Conservation (phyloP, 2,888 invertebrate species). For the Lapara coniferarum region DNA sequence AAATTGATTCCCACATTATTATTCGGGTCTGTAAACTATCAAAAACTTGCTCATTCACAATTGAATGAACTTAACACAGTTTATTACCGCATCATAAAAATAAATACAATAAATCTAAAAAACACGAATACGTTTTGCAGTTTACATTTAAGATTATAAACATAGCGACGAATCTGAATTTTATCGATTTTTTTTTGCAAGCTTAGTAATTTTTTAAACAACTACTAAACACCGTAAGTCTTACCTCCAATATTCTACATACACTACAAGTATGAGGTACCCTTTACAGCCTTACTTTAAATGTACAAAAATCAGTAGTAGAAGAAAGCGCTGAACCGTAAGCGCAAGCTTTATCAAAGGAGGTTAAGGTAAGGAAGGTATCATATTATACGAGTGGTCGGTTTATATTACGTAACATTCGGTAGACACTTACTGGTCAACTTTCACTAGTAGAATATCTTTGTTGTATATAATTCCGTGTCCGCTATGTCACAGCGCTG, state of each 20-base stretch:
- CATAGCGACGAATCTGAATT: not conserved
- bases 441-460: slow-evolving; percentile 40
- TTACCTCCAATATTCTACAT: too few species aligned
- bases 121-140: not conserved
- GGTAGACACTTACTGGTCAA: slow-evolving; percentile 34
- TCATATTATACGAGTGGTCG: slow-evolving; percentile 25
- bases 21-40: not conserved
- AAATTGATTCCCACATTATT: not conserved
- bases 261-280: not conserved
- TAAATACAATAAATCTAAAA: slow-evolving; percentile 4
- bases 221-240: too few species aligned
- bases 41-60: not conserved
- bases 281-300: not conserved
- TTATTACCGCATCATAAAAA: slow-evolving; percentile 10
- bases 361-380: slow-evolving; percentile 37
- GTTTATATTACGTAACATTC: slow-evolving; percentile 40
- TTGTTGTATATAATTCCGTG: slow-evolving; percentile 27
- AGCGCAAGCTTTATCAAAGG: slow-evolving; percentile 30
- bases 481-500: not conserved
- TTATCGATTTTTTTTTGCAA: too few species aligned
- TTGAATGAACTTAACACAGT: slow-evolving; percentile 19
- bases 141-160: slow-evolving; percentile 8
- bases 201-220: too few species aligned
- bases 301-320: not conserved
- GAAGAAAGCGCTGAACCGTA: not conserved